phyloP scores from a whole-genome alignment of 2,888 invertebrate species.

The Calephelis perditalis region DNA sequence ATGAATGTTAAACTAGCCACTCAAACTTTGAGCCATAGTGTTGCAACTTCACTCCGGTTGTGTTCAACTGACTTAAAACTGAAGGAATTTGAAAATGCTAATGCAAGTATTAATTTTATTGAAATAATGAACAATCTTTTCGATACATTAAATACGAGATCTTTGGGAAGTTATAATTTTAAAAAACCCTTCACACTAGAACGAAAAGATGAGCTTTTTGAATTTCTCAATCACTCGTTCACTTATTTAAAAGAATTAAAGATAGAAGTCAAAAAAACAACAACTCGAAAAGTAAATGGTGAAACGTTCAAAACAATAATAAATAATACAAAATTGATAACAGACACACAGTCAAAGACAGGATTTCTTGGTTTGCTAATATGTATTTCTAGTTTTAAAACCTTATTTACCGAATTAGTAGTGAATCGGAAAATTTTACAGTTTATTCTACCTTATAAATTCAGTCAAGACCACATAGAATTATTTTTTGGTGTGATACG shows the following conservation, averaged over 20 bases:
- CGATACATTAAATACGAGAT: background rate
- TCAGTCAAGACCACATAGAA: background rate
- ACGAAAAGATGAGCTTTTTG: too few relatives aligned
- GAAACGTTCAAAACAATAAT: too few relatives aligned
- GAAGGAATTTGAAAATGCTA: too few relatives aligned
- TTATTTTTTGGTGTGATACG: background rate
- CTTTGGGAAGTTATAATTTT: too few relatives aligned
- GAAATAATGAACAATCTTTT: conserved; percentile 4
- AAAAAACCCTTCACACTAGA: too few relatives aligned
- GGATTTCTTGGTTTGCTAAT: background rate
- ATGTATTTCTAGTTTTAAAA: background rate
- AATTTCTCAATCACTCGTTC: too few relatives aligned
- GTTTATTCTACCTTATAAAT: background rate
- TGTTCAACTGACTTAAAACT: too few relatives aligned
- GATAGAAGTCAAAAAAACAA: too few relatives aligned
- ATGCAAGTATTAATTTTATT: background rate
- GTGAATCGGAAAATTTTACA: background rate
- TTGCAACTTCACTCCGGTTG: background rate
- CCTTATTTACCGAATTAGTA: background rate
- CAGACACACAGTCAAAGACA: background rate
- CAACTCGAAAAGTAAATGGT: too few relatives aligned
- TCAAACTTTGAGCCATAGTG: background rate
- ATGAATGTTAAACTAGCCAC: conserved; percentile 11
- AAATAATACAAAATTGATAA: background rate
- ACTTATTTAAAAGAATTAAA: too few relatives aligned